Evolutionary conservation across 2,113 vertebrate genomes (phyloP).

Genomic region (Rhombomys opimus): DNA sequence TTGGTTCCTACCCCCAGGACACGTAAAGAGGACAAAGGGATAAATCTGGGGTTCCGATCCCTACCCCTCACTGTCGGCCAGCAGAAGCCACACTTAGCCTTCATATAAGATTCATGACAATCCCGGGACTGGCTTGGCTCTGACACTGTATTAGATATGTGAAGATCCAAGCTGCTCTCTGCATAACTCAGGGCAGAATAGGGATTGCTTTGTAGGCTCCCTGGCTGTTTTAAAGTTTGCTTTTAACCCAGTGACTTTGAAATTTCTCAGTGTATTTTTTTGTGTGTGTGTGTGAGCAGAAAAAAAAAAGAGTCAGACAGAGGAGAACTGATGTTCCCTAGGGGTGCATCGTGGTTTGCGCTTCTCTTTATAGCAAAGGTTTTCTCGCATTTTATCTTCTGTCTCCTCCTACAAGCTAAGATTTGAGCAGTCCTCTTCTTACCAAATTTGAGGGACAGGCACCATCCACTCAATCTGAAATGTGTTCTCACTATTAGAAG

Average conservation of each 20-base stretch:
- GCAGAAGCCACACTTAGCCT: conserved; percentile 59
- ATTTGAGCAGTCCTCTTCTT: conserved; percentile 68
- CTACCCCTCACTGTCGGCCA: not conserved
- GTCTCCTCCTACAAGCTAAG: conserved; percentile 74
- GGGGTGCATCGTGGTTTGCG: conserved; percentile 71
- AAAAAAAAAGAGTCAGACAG: conserved; percentile 70
- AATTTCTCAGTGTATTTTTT: conserved; percentile 73
- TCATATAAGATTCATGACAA: conserved; percentile 74
- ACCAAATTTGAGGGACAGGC: conserved; percentile 50
- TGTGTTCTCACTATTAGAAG: not conserved
- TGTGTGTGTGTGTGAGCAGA: not conserved
- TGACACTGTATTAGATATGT: conserved; percentile 47
- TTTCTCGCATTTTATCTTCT: conserved; percentile 77
- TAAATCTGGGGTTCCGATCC: conserved; percentile 3
- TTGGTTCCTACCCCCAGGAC: not conserved
- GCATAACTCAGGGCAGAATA: conserved; percentile 74
- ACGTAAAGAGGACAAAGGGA: not conserved
- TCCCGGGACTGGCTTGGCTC: conserved; percentile 17
- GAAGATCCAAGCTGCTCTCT: conserved; percentile 72
- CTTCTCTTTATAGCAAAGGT: conserved; percentile 78
- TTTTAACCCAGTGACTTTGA: conserved; percentile 82
- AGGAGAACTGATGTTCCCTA: conserved; percentile 72
- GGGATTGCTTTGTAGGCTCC: conserved; percentile 76
- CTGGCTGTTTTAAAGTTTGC: conserved; percentile 80
- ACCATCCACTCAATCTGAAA: conserved; percentile 54